Evolutionary conservation across 2,888 invertebrate species (phyloP).

Genomic region (Rugalucina vietnamica): DNA sequence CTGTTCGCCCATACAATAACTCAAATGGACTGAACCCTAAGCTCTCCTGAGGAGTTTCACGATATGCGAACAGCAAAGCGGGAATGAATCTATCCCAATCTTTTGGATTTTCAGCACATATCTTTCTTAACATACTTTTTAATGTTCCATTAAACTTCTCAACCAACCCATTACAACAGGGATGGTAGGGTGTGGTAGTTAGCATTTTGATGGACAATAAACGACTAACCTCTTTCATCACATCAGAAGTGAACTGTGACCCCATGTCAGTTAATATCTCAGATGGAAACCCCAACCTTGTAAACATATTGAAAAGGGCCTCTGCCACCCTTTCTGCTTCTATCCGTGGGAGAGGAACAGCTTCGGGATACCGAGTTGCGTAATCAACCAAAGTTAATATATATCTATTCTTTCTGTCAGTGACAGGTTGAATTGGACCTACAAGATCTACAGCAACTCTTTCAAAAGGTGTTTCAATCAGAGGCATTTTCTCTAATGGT

Average conservation of each 20-base stretch:
- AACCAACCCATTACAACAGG: constrained; percentile 46
- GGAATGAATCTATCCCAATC: background rate
- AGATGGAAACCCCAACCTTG: background rate
- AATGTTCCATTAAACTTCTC: background rate
- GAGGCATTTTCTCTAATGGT: constrained; percentile 10
- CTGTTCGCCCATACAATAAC: constrained; percentile 57
- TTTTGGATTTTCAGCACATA: background rate
- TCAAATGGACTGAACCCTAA: background rate
- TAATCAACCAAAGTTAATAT: background rate
- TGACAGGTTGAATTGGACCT: background rate
- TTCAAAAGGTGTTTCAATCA: constrained; percentile 35
- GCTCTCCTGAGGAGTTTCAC: constrained; percentile 38
- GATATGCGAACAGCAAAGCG: background rate
- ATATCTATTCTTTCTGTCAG: background rate
- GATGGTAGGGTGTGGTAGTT: background rate
- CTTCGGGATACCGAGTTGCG: background rate
- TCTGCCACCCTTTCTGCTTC: constrained; percentile 9
- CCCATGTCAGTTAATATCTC: background rate
- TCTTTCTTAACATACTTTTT: background rate
- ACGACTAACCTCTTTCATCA: constrained; percentile 39
- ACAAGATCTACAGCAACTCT: constrained; percentile 17
- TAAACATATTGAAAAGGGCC: constrained; percentile 7
- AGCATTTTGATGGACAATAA: background rate
- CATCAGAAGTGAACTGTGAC: constrained; percentile 37
- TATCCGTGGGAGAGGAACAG: background rate